Conservation (phyloP, 2,797 vertebrate species). For the Rhincodon typus region DNA sequence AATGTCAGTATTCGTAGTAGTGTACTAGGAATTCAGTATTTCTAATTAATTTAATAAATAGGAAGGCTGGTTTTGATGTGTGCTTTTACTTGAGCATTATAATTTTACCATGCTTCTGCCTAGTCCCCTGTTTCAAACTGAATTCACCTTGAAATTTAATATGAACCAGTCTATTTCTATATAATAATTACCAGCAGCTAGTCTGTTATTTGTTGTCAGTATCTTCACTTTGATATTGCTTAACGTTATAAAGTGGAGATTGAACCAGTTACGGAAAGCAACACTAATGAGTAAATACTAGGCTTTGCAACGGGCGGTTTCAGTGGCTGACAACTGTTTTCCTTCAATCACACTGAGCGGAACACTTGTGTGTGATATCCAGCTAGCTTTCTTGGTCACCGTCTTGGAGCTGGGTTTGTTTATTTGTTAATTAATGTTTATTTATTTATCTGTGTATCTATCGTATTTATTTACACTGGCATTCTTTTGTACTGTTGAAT, state of each 20-base stretch:
- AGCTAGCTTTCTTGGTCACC: neutral
- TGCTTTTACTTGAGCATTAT: neutral
- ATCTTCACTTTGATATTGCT: neutral
- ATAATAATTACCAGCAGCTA: neutral
- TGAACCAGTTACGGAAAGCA: neutral
- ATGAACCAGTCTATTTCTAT: neutral
- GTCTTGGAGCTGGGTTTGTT: neutral
- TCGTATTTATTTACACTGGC: neutral
- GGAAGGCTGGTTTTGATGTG: neutral
- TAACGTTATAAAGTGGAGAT: constrained; percentile 19
- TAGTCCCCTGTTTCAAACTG: neutral
- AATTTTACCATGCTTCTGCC: neutral
- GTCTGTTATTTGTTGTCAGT: neutral
- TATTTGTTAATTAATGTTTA: neutral
- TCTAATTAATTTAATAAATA: neutral
- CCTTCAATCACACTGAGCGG: neutral
- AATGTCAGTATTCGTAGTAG: neutral
- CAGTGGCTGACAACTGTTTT: neutral
- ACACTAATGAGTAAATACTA: neutral
- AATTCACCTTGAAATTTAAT: constrained; percentile 23
- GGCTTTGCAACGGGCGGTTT: neutral
- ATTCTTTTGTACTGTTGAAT: neutral
- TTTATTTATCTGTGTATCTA: neutral
- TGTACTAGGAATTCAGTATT: neutral
- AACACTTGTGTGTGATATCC: neutral